Conservation (phyloP, 2,888 invertebrate species). For the Schizotus pectinicornis region DNA sequence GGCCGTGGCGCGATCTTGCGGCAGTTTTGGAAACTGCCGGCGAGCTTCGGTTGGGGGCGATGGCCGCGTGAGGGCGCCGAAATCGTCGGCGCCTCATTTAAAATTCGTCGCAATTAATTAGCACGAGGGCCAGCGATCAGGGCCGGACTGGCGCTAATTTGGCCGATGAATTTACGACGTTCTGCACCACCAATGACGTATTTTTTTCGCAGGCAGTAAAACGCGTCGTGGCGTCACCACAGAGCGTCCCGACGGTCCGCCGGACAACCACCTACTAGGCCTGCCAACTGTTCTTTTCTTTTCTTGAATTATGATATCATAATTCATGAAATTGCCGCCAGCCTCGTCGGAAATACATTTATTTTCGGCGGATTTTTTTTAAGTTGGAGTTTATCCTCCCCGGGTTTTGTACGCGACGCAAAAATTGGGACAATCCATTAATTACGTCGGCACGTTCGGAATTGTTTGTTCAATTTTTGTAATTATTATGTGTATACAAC, state of each 20-base stretch:
- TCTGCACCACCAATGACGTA: slow-evolving; percentile 14
- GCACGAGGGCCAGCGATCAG: not conserved
- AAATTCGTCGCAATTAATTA: slow-evolving; percentile 1
- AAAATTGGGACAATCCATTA: slow-evolving; percentile 30
- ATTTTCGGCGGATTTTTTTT: slow-evolving; percentile 45
- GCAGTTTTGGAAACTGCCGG: slow-evolving; percentile 4
- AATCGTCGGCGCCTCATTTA: slow-evolving; percentile 28
- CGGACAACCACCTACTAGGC: slow-evolving; percentile 55
- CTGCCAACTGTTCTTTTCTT: slow-evolving; percentile 56
- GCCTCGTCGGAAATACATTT: slow-evolving; percentile 54
- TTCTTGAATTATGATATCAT: slow-evolving; percentile 56
- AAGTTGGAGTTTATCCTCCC: slow-evolving; percentile 17
- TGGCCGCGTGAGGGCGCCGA: slow-evolving; percentile 33
- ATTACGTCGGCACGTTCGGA: slow-evolving; percentile 30
- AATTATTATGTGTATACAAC: not conserved
- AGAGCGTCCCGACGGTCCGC: slow-evolving; percentile 39
- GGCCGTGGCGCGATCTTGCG: slow-evolving; percentile 30
- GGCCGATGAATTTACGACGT: slow-evolving; percentile 4
- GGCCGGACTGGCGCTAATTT: not conserved
- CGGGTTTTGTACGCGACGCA: slow-evolving; percentile 33
- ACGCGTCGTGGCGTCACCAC: slow-evolving; percentile 31
- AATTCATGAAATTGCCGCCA: slow-evolving; percentile 57
- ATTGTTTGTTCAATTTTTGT: slow-evolving; percentile 8
- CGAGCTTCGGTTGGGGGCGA: slow-evolving; percentile 12
- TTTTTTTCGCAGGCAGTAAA: slow-evolving; percentile 33